A percentile compares a stretch with the other conserved stretches of the same genome.
Conservation (phyloP, 2,888 invertebrate genomes). For the Meliscaeva auricollis region DNA sequence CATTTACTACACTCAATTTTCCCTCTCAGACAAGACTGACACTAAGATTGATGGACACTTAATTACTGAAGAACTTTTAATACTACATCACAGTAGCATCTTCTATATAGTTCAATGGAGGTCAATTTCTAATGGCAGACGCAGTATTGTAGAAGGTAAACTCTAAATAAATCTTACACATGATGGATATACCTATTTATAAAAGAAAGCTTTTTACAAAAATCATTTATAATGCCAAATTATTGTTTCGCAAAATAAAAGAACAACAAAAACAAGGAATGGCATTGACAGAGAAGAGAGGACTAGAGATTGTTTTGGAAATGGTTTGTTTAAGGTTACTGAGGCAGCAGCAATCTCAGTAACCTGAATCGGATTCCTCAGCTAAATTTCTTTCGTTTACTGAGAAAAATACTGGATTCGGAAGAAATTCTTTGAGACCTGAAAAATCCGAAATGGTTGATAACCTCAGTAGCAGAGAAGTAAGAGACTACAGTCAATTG, state of each 20-base stretch:
- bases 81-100: constrained; percentile 45
- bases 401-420: too few species aligned
- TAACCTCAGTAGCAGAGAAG: too few species aligned
- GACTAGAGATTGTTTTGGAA: too few species aligned
- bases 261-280: not conserved
- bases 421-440: too few species aligned
- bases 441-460: too few species aligned
- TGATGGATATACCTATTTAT: not conserved
- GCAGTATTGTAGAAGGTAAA: constrained; percentile 13
- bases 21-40: constrained; percentile 40
- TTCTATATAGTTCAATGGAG: constrained; percentile 43
- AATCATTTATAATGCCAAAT: not conserved
- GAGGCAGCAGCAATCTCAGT: too few species aligned
- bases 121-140: constrained; percentile 54
- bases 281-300: too few species aligned
- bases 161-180: constrained; percentile 55
- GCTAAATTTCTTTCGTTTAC: too few species aligned
- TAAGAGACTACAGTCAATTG: too few species aligned
- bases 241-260: constrained; percentile 7
- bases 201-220: not conserved
- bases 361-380: too few species aligned
- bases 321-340: too few species aligned
- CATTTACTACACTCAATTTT: constrained; percentile 36
- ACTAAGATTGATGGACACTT: constrained; percentile 70
- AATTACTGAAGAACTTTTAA: constrained; percentile 56